Percentiles rank a stretch among this genome's conserved stretches.
Evolutionary conservation across 1,140 invertebrate species (phyloP).

Genomic region (Myzus persicae): DNA sequence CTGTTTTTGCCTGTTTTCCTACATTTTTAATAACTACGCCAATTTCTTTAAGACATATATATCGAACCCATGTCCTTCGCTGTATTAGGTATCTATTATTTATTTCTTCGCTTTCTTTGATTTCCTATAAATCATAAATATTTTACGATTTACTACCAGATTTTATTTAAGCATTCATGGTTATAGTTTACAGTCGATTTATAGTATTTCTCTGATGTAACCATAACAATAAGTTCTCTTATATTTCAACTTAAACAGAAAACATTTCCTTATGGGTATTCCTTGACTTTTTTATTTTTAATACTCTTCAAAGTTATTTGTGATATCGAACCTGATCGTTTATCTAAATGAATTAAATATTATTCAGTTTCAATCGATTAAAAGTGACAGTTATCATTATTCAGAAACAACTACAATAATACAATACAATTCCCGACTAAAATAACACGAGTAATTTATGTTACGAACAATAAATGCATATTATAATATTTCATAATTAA

Average conservation of each 20-base stretch:
- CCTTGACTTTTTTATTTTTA: too few relatives aligned
- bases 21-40: background rate
- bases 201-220: background rate
- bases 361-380: too few relatives aligned
- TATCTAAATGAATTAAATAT: too few relatives aligned
- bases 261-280: background rate
- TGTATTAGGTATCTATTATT: background rate
- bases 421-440: too few relatives aligned
- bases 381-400: too few relatives aligned
- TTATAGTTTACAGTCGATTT: background rate
- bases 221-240: background rate
- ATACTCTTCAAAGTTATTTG: too few relatives aligned
- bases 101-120: background rate
- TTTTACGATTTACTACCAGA: background rate
- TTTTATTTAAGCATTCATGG: background rate
- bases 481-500: too few relatives aligned
- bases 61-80: background rate
- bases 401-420: too few relatives aligned
- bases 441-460: too few relatives aligned
- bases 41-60: background rate
- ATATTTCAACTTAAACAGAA: background rate
- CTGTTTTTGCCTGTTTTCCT: background rate
- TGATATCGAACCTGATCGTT: too few relatives aligned
- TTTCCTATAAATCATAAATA: background rate
- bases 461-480: too few relatives aligned